Conservation (phyloP, 2,888 invertebrate genomes). For the Melolontha melolontha region DNA sequence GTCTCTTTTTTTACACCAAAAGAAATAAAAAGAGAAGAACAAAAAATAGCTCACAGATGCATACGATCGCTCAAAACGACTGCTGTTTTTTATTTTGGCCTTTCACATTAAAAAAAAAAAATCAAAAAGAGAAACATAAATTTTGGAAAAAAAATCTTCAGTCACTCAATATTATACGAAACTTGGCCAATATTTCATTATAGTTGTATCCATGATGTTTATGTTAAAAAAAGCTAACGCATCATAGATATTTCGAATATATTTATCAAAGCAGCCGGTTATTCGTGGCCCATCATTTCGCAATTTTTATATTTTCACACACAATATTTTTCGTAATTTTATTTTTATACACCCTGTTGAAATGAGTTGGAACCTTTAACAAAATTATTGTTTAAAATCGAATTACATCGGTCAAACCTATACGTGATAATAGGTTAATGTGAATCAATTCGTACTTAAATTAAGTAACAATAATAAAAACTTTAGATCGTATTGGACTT, state of each 20-base stretch:
- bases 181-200: constrained; percentile 20
- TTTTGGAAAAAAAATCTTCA: background rate
- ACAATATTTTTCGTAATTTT: constrained; percentile 38
- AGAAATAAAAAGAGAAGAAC: background rate
- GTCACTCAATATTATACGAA: background rate
- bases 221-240: constrained; percentile 46
- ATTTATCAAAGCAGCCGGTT: constrained; percentile 38
- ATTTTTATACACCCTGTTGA: background rate
- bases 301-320: constrained; percentile 29
- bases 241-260: constrained; percentile 51
- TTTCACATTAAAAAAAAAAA: constrained; percentile 47
- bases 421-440: no score
- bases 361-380: no score
- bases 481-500: no score
- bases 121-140: constrained; percentile 5
- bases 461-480: no score
- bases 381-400: constrained; percentile 34
- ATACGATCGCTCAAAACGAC: constrained; percentile 66
- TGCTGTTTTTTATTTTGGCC: constrained; percentile 54
- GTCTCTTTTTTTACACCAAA: constrained; percentile 58
- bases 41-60: constrained; percentile 63
- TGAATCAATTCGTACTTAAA: no score
- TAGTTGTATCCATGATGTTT: constrained; percentile 1
- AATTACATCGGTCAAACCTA: no score
- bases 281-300: constrained; percentile 46